Evolutionary conservation across 2,113 vertebrate genomes (phyloP).

Genomic region (Crotalus tigris): DNA sequence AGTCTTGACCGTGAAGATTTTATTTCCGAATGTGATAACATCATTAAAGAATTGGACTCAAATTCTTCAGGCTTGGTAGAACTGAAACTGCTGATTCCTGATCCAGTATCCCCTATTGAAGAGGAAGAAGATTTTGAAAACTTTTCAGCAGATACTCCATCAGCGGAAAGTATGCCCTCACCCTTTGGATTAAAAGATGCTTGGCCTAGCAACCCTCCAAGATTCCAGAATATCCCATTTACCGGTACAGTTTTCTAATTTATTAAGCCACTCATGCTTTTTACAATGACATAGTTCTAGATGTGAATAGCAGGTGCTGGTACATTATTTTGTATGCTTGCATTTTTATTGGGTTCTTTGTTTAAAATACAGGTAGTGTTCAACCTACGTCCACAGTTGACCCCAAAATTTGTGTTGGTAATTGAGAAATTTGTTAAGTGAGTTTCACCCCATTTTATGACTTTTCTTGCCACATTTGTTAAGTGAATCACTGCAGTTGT

Average conservation of each 20-base stretch:
- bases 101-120: constrained; percentile 50
- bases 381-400: background rate
- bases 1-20: constrained; percentile 76
- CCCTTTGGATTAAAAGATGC: constrained; percentile 72
- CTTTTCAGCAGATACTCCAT: constrained; percentile 78
- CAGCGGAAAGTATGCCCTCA: constrained; percentile 71
- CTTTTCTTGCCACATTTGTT: background rate
- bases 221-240: constrained; percentile 78
- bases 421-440: background rate
- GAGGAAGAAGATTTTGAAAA: constrained; percentile 80
- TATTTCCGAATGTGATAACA: constrained; percentile 83
- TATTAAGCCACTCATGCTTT: background rate
- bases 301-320: background rate
- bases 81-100: constrained; percentile 43
- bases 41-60: constrained; percentile 82
- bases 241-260: constrained; percentile 76
- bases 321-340: background rate
- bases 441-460: background rate
- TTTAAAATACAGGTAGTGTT: background rate
- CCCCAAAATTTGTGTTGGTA: background rate
- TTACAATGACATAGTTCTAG: background rate
- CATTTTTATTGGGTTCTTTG: background rate
- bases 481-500: background rate
- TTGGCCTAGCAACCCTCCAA: constrained; percentile 42
- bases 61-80: constrained; percentile 58